Base-by-base conservation (phyloP, 2,888 invertebrate genomes). In the Lottia gigantea region DNA sequence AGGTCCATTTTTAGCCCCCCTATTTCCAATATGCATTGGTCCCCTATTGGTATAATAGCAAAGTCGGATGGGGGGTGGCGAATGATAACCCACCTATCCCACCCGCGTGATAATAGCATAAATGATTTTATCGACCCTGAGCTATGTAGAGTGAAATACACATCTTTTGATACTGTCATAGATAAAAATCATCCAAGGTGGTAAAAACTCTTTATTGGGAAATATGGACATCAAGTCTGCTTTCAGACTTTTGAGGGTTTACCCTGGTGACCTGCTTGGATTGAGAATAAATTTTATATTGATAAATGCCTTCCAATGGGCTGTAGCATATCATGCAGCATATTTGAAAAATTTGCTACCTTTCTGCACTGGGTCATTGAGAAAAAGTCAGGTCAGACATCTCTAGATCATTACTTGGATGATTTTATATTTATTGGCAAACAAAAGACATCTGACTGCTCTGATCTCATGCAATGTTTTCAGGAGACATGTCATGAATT, bases 111-210 rank as follows among this genome's bases (percentile, higher is more conserved):
- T 15, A 49, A n/a, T 7, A 49, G 49, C 15, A 49, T 49, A n/a
- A 49, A 49, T n/a, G 49, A 49, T 49, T 49, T n/a, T 49, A 49
- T 49, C 8, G 49, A 49, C 49, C 49, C 49, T 19, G n/a, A 49
- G 1, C 8, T 49, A 49, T 49, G 49, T 49, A 49, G n/a, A 19
- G 49, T 49, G 16, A 49, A 12, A 16, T 49, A 19, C 19, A 49
- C 49, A 49, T 15, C 49, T 15, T 49, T 49, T 19, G 49, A 49
- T 49, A 49, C n/a, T n/a, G 49, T 49, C 49, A n/a, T 49, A 15
- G 49, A 49, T 15, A 49, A 49, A 49, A 49, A 49, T 49, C 7
- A n/a, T 19, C 15, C 19, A 16, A n/a, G 16, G 12, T 7, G 49
- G 49, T 19, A 49, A 49, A 49, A 49, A 49, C 19, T 49, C 49